Evolutionary conservation across 53 echinoderm and acorn worm genomes (phyloP).

Genomic region (Henricia sp.): DNA sequence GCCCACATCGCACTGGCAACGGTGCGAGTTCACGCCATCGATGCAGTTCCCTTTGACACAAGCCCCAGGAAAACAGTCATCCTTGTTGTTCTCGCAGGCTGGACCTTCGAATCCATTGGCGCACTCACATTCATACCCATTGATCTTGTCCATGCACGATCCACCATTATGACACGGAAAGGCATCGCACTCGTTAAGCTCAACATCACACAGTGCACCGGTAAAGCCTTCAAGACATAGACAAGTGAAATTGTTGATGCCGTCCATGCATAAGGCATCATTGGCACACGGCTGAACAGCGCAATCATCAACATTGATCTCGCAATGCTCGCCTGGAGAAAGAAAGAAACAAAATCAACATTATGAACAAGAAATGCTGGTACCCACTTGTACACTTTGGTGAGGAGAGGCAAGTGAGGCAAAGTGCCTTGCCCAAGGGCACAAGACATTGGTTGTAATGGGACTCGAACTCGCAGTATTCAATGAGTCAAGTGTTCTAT

Average conservation of each 20-base stretch:
- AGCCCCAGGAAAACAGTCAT: slow-evolving; percentile 46
- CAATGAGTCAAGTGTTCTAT: no score
- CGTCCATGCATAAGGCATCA: slow-evolving; percentile 43
- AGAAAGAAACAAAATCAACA: no score
- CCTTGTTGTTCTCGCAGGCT: slow-evolving; percentile 29
- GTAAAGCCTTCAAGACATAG: slow-evolving; percentile 31
- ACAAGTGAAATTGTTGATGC: slow-evolving; percentile 40
- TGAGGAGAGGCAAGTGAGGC: no score
- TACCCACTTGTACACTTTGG: no score
- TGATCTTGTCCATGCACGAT: slow-evolving; percentile 40
- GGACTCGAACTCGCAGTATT: no score
- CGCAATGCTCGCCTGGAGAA: slow-evolving; percentile 36
- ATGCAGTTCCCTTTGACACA: slow-evolving; percentile 19
- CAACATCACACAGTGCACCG: slow-evolving; percentile 34
- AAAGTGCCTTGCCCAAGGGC: no score
- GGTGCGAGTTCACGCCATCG: slow-evolving; percentile 38
- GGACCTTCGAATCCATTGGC: slow-evolving; percentile 46
- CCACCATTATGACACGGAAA: slow-evolving; percentile 52
- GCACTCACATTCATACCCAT: slow-evolving; percentile 47
- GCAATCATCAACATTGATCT: slow-evolving; percentile 57
- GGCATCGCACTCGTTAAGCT: slow-evolving; percentile 41
- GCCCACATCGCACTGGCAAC: slow-evolving; percentile 48
- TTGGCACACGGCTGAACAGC: slow-evolving; percentile 29
- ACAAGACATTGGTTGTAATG: no score
- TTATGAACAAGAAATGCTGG: no score